Base-by-base conservation (phyloP, 2,888 invertebrate species). In the Patella ulyssiponensis region DNA sequence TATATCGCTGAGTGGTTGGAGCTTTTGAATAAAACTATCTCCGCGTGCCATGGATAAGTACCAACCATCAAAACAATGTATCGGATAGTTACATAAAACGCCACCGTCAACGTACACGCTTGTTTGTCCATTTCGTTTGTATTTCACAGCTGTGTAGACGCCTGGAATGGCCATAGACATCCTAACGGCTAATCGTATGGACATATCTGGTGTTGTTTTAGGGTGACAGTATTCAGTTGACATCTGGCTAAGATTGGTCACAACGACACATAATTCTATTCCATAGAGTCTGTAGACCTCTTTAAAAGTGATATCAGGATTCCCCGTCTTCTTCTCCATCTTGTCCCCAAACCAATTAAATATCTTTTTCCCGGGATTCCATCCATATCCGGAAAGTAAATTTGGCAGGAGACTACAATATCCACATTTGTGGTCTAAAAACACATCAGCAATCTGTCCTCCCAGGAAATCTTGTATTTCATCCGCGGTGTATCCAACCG, bases 11-110 rank as follows among this genome's bases (percentile, higher is more conserved):
- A 86, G 76, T 0, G 83, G 78, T 20, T 84, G 79, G 27, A 87
- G 76, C 33, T 80, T 80, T 53, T 80, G 76, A 20, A 86, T 64
- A 80, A 88, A 88, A 69, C 82, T 76, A 73, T 88, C 83, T 33
- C 84, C 83, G 11, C 79, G 78, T 9, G 82, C 76, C 84, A 88
- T 79, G 11, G 87, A 87, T 69, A 88, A 77, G 78, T 80, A 88
- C 88, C 88, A 88, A n/a, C 88, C 89, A 77, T 89, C 89, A 81
- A 84, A 88, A 71, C 85, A 82, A 73, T 88, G 86, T 44, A 88
- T 81, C 1, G 88, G 88, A 76, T 87, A 88, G 81, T 87, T 88
- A 71, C 87, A 87, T 64, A 88, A 79, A 14, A 88, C 78, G 1
- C 88, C 87, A 1, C 89, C 89, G 70, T 88, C 89, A 27, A 87